Evolutionary conservation across 2,888 invertebrate genomes (phyloP).

Genomic region (Dromius quadrimaculatus): DNA sequence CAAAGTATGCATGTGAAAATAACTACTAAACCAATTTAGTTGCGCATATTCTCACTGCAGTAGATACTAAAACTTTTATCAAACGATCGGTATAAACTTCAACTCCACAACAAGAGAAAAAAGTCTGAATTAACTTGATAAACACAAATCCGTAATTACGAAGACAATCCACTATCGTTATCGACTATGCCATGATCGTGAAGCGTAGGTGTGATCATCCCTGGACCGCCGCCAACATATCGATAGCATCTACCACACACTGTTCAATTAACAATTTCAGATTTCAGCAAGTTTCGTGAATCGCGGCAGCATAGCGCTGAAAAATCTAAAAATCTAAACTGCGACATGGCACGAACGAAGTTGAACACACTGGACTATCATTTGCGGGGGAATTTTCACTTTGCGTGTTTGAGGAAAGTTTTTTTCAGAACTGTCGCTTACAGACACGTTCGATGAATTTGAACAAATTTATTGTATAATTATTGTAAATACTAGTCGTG

Average conservation of each 20-base stretch:
- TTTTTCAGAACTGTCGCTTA: neutral
- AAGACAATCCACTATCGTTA: conserved; percentile 6
- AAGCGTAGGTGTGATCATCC: neutral
- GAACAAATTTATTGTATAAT: neutral
- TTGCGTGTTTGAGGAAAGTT: neutral
- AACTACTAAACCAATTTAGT: no score
- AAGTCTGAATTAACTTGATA: neutral
- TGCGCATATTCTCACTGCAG: neutral
- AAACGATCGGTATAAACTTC: neutral
- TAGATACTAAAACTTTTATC: neutral
- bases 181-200: neutral
- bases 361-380: neutral
- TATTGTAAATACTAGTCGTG: neutral
- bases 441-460: neutral
- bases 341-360: conserved; percentile 18
- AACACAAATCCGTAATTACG: conserved; percentile 8
- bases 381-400: neutral
- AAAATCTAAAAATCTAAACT: conserved; percentile 1
- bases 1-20: no score
- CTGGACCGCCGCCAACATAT: conserved; percentile 5
- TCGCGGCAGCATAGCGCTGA: neutral
- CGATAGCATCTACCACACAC: conserved; percentile 18
- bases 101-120: neutral
- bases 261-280: conserved; percentile 38
- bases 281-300: conserved; percentile 34